Base-by-base conservation (phyloP, 2,888 invertebrate species). In the Andrena bicolor region DNA sequence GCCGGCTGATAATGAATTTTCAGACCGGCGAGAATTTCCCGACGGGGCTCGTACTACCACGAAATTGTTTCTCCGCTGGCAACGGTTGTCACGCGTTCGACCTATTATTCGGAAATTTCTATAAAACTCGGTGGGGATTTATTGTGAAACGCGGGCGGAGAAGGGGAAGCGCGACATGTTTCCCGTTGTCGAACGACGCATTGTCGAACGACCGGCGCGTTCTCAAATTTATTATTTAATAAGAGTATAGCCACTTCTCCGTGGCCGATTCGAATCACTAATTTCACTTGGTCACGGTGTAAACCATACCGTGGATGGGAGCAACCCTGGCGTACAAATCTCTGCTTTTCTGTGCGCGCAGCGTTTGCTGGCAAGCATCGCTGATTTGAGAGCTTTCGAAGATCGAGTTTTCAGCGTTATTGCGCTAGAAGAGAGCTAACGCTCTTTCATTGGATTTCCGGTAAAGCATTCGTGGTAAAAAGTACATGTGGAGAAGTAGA, bases 1-100 rank as follows among this genome's bases (percentile, higher is more conserved):
- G 58, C 58, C 20, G 72, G 23, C 16, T 72, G 63, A 81, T 82
- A 81, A 81, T 82, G 81, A 71, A 82, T 82, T 81, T 82, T 53
- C 49, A 58, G 48, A 20, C 10, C 23, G 13, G 13, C 10, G 51
- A 61, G 61, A 51, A 75, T 68, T 68, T 51, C 60, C 68, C 60
- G 51, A 56, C 65, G 16, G 26, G 58, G 20, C 35, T 63, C 30
- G 41, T 41, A 32, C 65, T 48, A 26, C 8, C 66, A 32, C 56
- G 41, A 79, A 69, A 79, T 76, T 79, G 69, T 76, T 76, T 75
- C 63, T 56, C 41, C 75, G 56, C 65, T 20, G 41, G 49, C 41
- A 49, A 28, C 72, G 78, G 41, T 58, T 74, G 56, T 66, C 48
- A n/a, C 3, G 20, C 58, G 51, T 26, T 28, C 30, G 41, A 23